Base-by-base conservation (phyloP, 2,888 invertebrate species). In the Drosophila buzzatii region DNA sequence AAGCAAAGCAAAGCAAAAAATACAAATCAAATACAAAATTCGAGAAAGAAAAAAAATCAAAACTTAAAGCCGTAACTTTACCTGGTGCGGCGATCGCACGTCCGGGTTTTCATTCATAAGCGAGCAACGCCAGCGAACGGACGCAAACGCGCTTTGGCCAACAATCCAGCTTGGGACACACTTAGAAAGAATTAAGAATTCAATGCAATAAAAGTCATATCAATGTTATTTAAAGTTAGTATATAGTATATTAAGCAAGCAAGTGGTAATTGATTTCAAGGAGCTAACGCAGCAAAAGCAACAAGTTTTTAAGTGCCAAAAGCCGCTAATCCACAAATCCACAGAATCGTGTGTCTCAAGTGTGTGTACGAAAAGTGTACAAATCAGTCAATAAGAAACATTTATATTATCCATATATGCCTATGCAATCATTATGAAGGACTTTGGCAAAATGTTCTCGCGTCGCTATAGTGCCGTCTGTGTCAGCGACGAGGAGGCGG, bases 391-490 rank as follows among this genome's bases (percentile, higher is more conserved):
- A 33, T n/a, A 35, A 6, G 27, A 41, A 55, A 41, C 39, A 12
- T 23, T 8, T 16, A 33, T 12, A n/a, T 16, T 16, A 37, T 37
- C 16, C 6, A 37, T 41, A 20, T 39, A 66, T 55, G 9, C 37
- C 51, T 23, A 67, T 56, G 53, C 61, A 51, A 86, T 57, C 41
- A 96, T 27, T n/a, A 49, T 96, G 96, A 95, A 95, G 92, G 95
- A 95, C 80, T 91, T 95, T 20, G 93, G 94, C 79, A 94, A 95
- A 92, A 94, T 95, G 79, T 95, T 95, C 55, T 94, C 94, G 4
- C 93, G 94, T 61, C 94, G 94, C 18, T 95, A 95, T 84, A 94
- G 95, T 39, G 93, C 94, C 33, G 95, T 94, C 51, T 94, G 94
- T 85, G 91, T 93, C 0, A 92, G 81, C 74, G 93, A 93, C 61